Evolutionary conservation across 2,888 invertebrate genomes (phyloP).

Genomic region (Andrena trimmerana): DNA sequence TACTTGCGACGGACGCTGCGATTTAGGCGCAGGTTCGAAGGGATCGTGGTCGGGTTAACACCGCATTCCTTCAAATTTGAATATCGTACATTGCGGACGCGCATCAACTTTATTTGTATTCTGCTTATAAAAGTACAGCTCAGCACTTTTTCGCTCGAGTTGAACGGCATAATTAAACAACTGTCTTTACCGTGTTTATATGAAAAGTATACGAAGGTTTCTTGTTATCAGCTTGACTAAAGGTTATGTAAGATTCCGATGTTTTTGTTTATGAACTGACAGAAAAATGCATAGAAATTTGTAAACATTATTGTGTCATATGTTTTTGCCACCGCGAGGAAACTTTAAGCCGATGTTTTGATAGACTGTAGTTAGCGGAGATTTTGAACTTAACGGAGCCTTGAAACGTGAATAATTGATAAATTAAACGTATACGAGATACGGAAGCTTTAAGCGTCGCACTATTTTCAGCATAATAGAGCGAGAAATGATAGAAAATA

Average conservation of each 20-base stretch:
- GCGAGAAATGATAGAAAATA: slow-evolving; percentile 61
- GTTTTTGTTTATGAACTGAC: slow-evolving; percentile 10
- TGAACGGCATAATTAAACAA: neutral
- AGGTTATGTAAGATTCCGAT: slow-evolving; percentile 28
- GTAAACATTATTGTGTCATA: neutral
- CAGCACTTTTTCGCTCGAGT: neutral
- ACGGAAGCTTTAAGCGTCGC: neutral
- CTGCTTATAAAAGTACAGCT: neutral
- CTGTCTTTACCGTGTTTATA: neutral
- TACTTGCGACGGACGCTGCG: neutral
- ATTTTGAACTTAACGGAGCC: neutral
- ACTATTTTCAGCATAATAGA: slow-evolving; percentile 6
- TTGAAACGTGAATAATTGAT: neutral
- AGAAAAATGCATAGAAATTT: neutral
- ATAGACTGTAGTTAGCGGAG: neutral
- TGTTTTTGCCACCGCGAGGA: neutral
- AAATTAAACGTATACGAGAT: neutral
- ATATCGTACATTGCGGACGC: neutral
- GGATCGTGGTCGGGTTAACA: neutral
- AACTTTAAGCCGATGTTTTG: neutral
- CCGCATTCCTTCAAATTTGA: neutral
- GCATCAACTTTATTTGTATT: neutral
- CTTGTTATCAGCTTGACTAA: neutral
- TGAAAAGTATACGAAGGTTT: neutral
- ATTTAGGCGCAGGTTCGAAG: neutral